These are phyloP conservation scores for Seladonia tumulorum DNA, from an alignment of 2,888 invertebrate species.

Conservation along the genomic window DNA sequence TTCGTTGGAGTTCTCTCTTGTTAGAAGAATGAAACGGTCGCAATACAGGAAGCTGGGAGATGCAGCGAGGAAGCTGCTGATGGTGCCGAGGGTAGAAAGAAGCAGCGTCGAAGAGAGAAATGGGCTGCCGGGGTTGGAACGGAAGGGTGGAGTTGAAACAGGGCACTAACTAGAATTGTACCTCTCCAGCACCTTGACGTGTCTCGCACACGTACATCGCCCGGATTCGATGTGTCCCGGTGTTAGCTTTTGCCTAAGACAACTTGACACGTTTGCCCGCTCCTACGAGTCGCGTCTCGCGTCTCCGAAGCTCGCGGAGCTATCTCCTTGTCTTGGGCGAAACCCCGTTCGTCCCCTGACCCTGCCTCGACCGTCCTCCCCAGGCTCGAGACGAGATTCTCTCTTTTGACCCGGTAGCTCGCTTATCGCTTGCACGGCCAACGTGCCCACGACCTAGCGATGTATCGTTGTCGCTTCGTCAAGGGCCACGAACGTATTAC, in stretches of 20 bases:
- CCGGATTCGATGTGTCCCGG: slow-evolving; percentile 39
- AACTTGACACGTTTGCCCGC: slow-evolving; percentile 79
- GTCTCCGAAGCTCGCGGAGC: slow-evolving; percentile 59
- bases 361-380: slow-evolving; percentile 36
- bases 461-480: slow-evolving; percentile 55
- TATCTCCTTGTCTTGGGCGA: slow-evolving; percentile 58
- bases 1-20: slow-evolving; percentile 5
- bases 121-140: background rate
- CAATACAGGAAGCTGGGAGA: slow-evolving; percentile 23
- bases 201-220: slow-evolving; percentile 47
- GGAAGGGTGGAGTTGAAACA: slow-evolving; percentile 59
- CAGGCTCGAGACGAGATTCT: slow-evolving; percentile 34
- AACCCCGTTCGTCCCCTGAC: slow-evolving; percentile 10
- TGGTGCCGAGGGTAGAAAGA: slow-evolving; percentile 17
- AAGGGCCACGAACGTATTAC: slow-evolving; percentile 46
- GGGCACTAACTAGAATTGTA: slow-evolving; percentile 76
- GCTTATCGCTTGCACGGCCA: slow-evolving; percentile 43
- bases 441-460: slow-evolving; percentile 27
- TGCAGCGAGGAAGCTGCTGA: slow-evolving; percentile 15
- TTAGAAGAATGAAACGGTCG: slow-evolving; percentile 44
- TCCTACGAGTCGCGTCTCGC: slow-evolving; percentile 58
- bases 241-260: slow-evolving; percentile 78
- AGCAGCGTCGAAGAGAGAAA: background rate
- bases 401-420: slow-evolving; percentile 50
- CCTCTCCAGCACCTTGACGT: slow-evolving; percentile 68